These are phyloP conservation scores for Troides oblongomaculatus DNA, from an alignment of 2,888 invertebrate genomes.

Conservation along the genomic window DNA sequence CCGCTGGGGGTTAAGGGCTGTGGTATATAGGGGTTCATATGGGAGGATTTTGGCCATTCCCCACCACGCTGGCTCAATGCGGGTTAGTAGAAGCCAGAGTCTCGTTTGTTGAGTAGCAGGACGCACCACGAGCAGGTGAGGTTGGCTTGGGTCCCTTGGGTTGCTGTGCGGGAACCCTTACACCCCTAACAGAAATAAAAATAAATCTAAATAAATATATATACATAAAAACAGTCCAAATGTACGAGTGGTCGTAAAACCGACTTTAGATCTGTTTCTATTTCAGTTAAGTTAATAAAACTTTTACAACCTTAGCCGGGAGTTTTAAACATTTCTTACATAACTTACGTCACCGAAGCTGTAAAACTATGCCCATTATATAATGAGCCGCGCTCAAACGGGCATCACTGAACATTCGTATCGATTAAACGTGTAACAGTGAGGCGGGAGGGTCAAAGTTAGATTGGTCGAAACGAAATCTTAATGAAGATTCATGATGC, in stretches of 20 bases:
- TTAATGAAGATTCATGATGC: conserved; percentile 25
- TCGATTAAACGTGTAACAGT: not conserved
- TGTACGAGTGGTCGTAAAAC: conserved; percentile 36
- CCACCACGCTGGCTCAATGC: too few species aligned
- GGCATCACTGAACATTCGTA: not conserved
- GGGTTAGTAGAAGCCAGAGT: too few species aligned
- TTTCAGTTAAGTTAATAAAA: conserved; percentile 37
- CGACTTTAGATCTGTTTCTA: conserved; percentile 38
- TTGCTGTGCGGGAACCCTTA: too few species aligned
- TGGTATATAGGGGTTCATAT: too few species aligned
- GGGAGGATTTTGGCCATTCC: too few species aligned
- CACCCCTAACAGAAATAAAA: conserved; percentile 11
- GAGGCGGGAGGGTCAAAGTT: not conserved
- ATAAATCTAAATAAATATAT: conserved; percentile 22
- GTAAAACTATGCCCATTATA: conserved; percentile 33
- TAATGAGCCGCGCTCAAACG: conserved; percentile 18
- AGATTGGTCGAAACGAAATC: conserved; percentile 12
- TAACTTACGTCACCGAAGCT: conserved; percentile 34
- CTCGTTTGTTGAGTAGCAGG: too few species aligned
- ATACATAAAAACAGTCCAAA: conserved; percentile 20
- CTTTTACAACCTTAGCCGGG: conserved; percentile 34
- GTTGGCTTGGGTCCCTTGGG: too few species aligned
- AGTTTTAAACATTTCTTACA: conserved; percentile 34
- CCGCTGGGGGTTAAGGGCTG: too few species aligned
- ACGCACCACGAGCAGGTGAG: too few species aligned